Evolutionary conservation across 2,888 invertebrate genomes (phyloP).

Genomic region (Cephus sareptanus): DNA sequence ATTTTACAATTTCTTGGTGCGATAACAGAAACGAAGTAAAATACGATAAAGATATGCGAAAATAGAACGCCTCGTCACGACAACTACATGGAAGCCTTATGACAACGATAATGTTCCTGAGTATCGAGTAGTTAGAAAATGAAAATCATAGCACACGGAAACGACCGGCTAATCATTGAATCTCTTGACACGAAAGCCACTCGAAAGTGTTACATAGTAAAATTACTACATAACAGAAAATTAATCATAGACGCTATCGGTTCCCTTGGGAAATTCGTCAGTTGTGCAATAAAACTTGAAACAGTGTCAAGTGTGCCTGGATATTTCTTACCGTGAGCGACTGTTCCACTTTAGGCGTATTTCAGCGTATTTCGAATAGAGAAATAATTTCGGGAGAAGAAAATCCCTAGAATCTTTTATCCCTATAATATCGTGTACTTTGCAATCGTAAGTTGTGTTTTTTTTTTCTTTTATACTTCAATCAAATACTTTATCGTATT

Average conservation of each 20-base stretch:
- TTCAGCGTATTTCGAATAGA: not conserved
- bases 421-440: not conserved
- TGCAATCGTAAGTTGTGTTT: not conserved
- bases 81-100: too few relatives aligned
- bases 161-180: conserved; percentile 42
- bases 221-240: conserved; percentile 3
- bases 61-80: too few relatives aligned
- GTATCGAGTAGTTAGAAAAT: not conserved
- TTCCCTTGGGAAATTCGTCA: not conserved
- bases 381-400: too few relatives aligned
- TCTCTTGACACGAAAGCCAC: conserved; percentile 46
- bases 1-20: too few relatives aligned
- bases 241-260: not conserved
- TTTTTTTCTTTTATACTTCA: not conserved
- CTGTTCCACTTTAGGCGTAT: not conserved
- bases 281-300: not conserved
- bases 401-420: too few relatives aligned
- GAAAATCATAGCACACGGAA: conserved; percentile 24
- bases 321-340: not conserved
- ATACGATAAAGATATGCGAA: too few relatives aligned
- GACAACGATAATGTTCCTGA: too few relatives aligned
- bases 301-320: not conserved
- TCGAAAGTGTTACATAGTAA: conserved; percentile 51
- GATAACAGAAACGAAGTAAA: too few relatives aligned
- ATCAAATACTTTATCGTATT: not conserved